Conservation (phyloP, 1,140 invertebrate species). For the Dendroctonus valens region DNA sequence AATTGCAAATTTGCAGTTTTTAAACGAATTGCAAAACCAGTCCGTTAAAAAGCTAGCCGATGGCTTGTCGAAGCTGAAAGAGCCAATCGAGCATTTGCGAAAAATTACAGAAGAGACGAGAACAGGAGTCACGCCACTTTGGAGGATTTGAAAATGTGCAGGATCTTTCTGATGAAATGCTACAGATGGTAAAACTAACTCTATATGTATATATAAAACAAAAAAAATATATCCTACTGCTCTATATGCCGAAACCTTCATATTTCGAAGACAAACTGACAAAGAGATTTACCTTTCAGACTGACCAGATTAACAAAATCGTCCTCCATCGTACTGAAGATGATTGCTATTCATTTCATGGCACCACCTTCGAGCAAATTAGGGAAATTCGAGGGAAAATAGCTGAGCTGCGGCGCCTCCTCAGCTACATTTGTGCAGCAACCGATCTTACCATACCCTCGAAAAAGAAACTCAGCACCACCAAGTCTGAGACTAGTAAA, state of each 20-base stretch:
- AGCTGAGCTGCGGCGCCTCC: conserved; percentile 47
- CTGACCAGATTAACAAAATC: conserved; percentile 47
- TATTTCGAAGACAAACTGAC: no score
- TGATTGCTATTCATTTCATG: neutral
- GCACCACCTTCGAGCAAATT: conserved; percentile 28
- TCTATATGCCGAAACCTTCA: no score
- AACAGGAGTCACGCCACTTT: conserved; percentile 25
- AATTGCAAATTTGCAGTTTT: conserved; percentile 17
- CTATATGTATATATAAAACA: no score
- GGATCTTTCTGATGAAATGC: conserved; percentile 49
- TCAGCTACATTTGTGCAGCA: conserved; percentile 48
- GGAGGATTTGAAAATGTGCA: conserved; percentile 47
- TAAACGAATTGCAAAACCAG: conserved; percentile 37
- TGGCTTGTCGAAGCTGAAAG: conserved; percentile 41
- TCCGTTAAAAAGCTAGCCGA: conserved; percentile 33
- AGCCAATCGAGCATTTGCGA: conserved; percentile 37
- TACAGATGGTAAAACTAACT: conserved; percentile 48
- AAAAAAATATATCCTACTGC: no score
- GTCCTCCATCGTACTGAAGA: conserved; percentile 6
- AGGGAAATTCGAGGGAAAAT: conserved; percentile 45
- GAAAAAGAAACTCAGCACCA: conserved; percentile 14
- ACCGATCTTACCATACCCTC: conserved; percentile 39
- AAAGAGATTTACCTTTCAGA: conserved; percentile 47
- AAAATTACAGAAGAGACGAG: conserved; percentile 17
- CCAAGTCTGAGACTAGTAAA: conserved; percentile 25